Evolutionary conservation across 2,888 invertebrate genomes (phyloP), one percentile per base, ranked within the genome.

Genomic region (Brachyptera putata): DNA sequence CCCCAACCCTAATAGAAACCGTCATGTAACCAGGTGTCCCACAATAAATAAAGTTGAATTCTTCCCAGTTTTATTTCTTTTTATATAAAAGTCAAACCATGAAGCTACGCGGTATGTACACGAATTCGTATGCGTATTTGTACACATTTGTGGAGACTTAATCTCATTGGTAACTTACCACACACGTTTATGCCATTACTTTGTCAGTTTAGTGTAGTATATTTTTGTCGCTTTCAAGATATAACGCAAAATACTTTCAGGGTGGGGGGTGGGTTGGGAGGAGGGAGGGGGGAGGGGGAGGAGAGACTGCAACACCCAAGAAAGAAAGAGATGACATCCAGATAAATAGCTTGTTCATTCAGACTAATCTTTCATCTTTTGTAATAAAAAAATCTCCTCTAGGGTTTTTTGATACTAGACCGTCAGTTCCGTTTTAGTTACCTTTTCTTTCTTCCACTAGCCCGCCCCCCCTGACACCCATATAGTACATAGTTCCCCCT

Each of bases 301-400:
- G n/a, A n/a, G 53, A 36, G 53, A 22, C 53, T 53, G 53, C 34
- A 53, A 53, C 34, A 34, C 36, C 53, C 18, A 53, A 21, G 4
- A 37, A 14, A 58, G 24, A 74, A 74, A 72, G 74, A 73, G 74
- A 70, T 73, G 75, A 75, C 75, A 73, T 70, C 71, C 70, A 74
- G 73, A 74, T 74, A 76, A 75, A 75, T 75, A 72, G 73, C 74
- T 71, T 70, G 73, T 74, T 74, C 73, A 72, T 72, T 73, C 72
- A 30, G 70, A 70, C 74, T 74, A 75, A 75, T 76, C 74, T 74
- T 75, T 76, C 75, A 75, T 74, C 73, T 73, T 73, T 56, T 56
- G 60, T 53, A 30, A 59, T 26, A 60, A 56, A 48, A 60, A 43
- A 18, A 14, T 22, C 26, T 41, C 55, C 30, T n/a, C n/a, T n/a